Evolutionary conservation across 92 coral and sea anemone genomes (phyloP).

Genomic region (Plumapathes pennacea): DNA sequence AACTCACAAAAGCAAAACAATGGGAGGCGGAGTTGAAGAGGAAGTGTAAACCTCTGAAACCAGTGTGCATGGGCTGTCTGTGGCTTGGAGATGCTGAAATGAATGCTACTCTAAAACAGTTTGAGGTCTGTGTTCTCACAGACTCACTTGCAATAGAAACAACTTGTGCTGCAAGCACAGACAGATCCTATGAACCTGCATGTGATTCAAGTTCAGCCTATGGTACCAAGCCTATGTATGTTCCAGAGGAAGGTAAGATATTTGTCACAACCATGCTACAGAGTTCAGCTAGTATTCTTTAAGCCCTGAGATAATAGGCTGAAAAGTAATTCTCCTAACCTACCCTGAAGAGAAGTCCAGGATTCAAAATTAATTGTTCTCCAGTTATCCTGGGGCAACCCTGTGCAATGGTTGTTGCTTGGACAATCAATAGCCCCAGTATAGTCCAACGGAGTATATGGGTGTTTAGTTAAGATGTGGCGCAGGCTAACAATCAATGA

Average conservation of each 20-base stretch:
- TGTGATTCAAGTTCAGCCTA: slow-evolving; percentile 1
- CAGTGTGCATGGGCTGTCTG: slow-evolving; percentile 83
- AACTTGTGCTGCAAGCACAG: not conserved
- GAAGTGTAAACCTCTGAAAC: slow-evolving; percentile 88
- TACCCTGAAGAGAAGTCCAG: too few relatives aligned
- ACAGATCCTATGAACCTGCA: not conserved
- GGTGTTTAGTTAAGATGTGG: too few relatives aligned
- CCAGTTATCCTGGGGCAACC: too few relatives aligned
- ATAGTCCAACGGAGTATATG: too few relatives aligned
- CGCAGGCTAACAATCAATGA: too few relatives aligned
- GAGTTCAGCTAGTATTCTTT: too few relatives aligned
- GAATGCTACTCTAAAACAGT: slow-evolving; percentile 62
- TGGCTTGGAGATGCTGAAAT: slow-evolving; percentile 64
- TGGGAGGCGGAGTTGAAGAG: slow-evolving; percentile 95
- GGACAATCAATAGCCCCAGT: too few relatives aligned
- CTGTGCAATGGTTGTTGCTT: too few relatives aligned
- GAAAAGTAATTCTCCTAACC: too few relatives aligned
- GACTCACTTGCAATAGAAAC: slow-evolving; percentile 52
- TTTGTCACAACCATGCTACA: not conserved
- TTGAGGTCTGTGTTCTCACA: slow-evolving; percentile 76
- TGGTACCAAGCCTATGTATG: slow-evolving; percentile 69
- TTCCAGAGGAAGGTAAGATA: slow-evolving; percentile 88
- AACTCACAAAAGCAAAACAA: slow-evolving; percentile 86
- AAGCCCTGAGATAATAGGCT: too few relatives aligned
- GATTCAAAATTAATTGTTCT: too few relatives aligned